Conservation (phyloP, 2,888 invertebrate genomes). For the Pollenia angustigena region DNA sequence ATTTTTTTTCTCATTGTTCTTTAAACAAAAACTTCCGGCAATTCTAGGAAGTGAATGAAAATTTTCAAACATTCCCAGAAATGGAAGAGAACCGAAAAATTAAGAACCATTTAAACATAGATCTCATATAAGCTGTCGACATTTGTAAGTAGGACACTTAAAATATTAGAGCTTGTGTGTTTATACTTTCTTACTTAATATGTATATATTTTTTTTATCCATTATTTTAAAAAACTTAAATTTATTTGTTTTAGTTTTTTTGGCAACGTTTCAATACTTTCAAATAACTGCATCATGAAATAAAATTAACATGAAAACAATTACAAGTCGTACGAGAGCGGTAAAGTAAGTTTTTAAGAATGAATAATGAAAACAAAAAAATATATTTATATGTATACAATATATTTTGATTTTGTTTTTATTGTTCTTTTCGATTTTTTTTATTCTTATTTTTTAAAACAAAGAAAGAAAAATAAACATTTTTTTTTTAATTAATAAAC, state of each 20-base stretch:
- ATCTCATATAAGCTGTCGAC: no score
- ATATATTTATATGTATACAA: background rate
- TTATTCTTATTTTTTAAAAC: conserved; percentile 19
- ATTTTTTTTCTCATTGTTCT: no score
- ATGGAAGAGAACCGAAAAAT: no score
- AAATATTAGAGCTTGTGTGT: no score
- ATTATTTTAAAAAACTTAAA: background rate
- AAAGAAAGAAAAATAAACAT: conserved; percentile 56
- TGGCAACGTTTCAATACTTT: conserved; percentile 7
- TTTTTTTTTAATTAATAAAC: conserved; percentile 40
- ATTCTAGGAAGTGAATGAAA: no score
- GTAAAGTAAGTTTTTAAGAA: conserved; percentile 58
- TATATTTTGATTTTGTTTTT: conserved; percentile 57
- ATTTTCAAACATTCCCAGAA: no score
- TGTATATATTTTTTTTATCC: no score
- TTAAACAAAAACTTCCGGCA: no score
- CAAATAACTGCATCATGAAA: background rate
- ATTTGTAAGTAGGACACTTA: no score
- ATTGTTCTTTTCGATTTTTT: conserved; percentile 35
- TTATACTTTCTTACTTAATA: no score
- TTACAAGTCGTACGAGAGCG: conserved; percentile 68
- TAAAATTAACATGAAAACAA: conserved; percentile 63
- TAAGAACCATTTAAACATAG: no score
- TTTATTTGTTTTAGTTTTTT: background rate
- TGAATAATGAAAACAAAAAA: conserved; percentile 53